A percentile compares a stretch with the other conserved stretches of the same genome.
Evolutionary conservation across 2,888 invertebrate species (phyloP).

Genomic region (Aleiodes leptofemur): DNA sequence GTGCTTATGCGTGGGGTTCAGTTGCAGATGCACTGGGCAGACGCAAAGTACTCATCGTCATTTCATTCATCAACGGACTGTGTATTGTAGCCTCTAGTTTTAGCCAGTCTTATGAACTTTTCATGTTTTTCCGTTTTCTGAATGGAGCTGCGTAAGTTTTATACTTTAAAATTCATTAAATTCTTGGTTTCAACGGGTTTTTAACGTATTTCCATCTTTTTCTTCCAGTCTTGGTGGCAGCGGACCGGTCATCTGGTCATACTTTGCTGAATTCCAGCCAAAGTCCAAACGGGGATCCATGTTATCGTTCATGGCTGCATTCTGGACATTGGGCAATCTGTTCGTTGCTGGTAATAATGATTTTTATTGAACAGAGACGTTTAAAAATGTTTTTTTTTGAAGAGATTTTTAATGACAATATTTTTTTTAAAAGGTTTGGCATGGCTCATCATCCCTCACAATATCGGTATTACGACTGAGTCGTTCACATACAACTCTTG

Average conservation of each 20-base stretch:
- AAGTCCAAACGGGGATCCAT: conserved; percentile 93
- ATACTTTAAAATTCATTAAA: conserved; percentile 1
- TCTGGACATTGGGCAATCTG: conserved; percentile 95
- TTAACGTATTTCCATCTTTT: neutral
- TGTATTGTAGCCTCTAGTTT: conserved; percentile 94
- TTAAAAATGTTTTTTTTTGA: neutral
- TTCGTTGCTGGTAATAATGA: conserved; percentile 86
- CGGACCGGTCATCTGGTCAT: conserved; percentile 96
- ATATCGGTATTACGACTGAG: conserved; percentile 82
- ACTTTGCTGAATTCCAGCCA: conserved; percentile 96
- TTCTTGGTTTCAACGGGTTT: neutral
- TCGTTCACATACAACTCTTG: conserved; percentile 92
- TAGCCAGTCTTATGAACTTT: conserved; percentile 90
- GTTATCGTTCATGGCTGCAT: conserved; percentile 95
- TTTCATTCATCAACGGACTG: conserved; percentile 91
- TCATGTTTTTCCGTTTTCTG: conserved; percentile 92
- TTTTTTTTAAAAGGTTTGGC: conserved; percentile 76
- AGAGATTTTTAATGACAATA: neutral
- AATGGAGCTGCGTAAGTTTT: conserved; percentile 94
- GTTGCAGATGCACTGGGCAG: conserved; percentile 93
- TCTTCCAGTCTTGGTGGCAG: conserved; percentile 87
- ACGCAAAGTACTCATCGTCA: conserved; percentile 91
- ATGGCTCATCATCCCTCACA: conserved; percentile 78
- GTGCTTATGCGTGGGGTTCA: conserved; percentile 95
- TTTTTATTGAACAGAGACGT: neutral